These are phyloP conservation scores for Odontomachus brunneus DNA, from an alignment of 1,140 invertebrate species.

Conservation along the genomic window DNA sequence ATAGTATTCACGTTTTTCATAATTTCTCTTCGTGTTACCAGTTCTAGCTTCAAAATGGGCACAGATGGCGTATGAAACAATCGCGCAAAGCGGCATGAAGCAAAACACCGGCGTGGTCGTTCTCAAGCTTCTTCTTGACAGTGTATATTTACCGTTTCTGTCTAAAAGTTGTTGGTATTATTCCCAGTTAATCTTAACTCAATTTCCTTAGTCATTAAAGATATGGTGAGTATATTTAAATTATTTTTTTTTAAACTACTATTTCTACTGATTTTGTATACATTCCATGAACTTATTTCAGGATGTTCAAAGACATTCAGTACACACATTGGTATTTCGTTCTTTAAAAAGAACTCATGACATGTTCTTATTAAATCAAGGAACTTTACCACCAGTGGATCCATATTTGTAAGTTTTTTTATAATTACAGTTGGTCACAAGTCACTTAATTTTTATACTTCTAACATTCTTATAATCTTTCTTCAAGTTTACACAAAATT, in stretches of 20 bases:
- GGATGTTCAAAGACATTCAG: conserved; percentile 98
- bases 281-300: conserved; percentile 50
- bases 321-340: conserved; percentile 98
- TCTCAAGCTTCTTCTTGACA: no score
- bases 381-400: conserved; percentile 93
- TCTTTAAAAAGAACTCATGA: conserved; percentile 99
- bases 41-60: no score
- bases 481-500: not conserved
- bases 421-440: not conserved
- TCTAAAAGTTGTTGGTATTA: no score
- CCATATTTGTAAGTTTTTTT: conserved; percentile 90
- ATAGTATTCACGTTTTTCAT: no score
- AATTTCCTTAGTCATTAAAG: no score
- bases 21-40: no score
- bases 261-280: not conserved
- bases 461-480: conserved; percentile 3
- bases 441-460: conserved; percentile 46
- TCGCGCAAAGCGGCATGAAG: no score
- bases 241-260: not conserved
- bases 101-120: no score
- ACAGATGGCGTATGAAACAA: no score
- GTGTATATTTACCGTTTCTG: no score
- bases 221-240: no score
- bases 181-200: no score
- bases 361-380: conserved; percentile 97